phyloP scores from a whole-genome alignment of 1,140 invertebrate genomes.

The Hydropsyche tenuis region DNA sequence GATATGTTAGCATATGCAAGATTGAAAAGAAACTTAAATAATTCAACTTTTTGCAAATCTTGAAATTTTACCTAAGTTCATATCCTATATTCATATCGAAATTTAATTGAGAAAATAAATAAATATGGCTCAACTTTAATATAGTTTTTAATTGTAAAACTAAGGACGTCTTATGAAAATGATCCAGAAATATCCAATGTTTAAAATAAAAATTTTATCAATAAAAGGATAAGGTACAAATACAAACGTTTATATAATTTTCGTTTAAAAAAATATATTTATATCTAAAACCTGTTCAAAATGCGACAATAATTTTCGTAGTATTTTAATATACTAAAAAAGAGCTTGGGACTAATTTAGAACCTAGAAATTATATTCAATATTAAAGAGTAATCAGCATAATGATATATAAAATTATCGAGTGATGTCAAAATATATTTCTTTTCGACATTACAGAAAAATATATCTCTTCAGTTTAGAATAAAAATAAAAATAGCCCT shows the following conservation, averaged over 20 bases:
- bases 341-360: conserved; percentile 36
- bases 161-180: conserved; percentile 1
- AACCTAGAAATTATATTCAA: conserved; percentile 10
- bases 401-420: not conserved
- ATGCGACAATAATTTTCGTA: conserved; percentile 33
- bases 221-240: not conserved
- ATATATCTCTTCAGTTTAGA: too few relatives aligned
- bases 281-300: conserved; percentile 10
- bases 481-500: too few relatives aligned
- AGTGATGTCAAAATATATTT: not conserved
- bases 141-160: not conserved
- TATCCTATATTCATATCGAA: conserved; percentile 13
- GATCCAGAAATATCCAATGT: not conserved
- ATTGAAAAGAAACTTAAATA: too few relatives aligned
- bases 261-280: too few relatives aligned
- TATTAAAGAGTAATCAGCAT: not conserved
- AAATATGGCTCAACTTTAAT: not conserved
- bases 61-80: not conserved
- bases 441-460: not conserved
- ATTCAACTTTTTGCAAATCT: too few relatives aligned
- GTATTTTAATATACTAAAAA: conserved; percentile 20
- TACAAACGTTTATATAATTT: not conserved
- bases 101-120: not conserved
- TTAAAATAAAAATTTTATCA: not conserved
- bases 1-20: too few relatives aligned